Evolutionary conservation across 2,888 invertebrate species (phyloP).

Genomic region (Microplitis deprimator): DNA sequence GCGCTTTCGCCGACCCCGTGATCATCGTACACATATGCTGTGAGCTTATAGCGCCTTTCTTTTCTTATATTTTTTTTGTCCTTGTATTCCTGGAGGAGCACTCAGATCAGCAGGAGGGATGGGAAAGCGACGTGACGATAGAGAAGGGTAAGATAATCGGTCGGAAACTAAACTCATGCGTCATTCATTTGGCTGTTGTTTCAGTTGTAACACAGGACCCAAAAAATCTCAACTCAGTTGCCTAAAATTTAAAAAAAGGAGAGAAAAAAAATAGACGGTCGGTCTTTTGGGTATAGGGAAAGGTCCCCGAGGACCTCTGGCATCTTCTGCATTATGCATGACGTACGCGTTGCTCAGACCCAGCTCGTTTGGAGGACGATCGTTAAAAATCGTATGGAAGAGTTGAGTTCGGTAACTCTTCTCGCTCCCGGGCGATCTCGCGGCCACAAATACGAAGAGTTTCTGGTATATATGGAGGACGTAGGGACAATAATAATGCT

Average conservation of each 20-base stretch:
- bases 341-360: conserved; percentile 40
- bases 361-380: conserved; percentile 48
- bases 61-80: background rate
- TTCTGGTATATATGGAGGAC: background rate
- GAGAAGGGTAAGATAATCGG: background rate
- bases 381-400: conserved; percentile 50
- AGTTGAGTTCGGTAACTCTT: conserved; percentile 8
- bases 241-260: conserved; percentile 12
- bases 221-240: background rate
- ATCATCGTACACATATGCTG: background rate
- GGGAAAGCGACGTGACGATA: background rate
- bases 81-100: background rate
- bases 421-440: conserved; percentile 31
- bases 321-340: conserved; percentile 56
- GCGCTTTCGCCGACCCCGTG: background rate
- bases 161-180: conserved; percentile 39
- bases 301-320: conserved; percentile 44
- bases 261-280: conserved; percentile 9
- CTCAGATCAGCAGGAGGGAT: background rate
- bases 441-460: conserved; percentile 38
- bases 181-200: conserved; percentile 40
- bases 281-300: conserved; percentile 32
- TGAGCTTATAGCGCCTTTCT: background rate
- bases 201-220: conserved; percentile 2
- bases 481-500: conserved; percentile 36